Conservation (phyloP, 2,888 invertebrate genomes). For the Sthenelais limicola region DNA sequence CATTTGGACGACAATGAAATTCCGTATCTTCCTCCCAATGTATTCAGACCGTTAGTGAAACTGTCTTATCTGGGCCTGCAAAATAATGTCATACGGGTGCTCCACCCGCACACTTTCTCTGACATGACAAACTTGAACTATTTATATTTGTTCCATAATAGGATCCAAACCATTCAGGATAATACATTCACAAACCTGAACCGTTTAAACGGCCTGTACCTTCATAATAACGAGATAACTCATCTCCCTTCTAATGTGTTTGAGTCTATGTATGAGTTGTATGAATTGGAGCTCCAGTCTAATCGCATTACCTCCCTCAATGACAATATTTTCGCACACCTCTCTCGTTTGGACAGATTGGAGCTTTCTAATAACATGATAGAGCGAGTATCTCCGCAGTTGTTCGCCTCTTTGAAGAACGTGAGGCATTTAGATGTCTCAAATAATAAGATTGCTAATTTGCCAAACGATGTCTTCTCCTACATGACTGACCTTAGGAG, state of each 20-base stretch:
- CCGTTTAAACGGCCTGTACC: conserved; percentile 38
- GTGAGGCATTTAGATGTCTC: conserved; percentile 39
- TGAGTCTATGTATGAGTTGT: conserved; percentile 34
- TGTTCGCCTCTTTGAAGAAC: conserved; percentile 37
- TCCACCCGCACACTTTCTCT: conserved; percentile 38
- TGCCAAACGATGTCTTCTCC: conserved; percentile 34
- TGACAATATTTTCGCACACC: conserved; percentile 7
- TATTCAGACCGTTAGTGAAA: conserved; percentile 38
- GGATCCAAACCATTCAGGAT: conserved; percentile 28
- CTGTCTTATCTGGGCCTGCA: conserved; percentile 48
- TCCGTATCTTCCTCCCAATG: conserved; percentile 9
- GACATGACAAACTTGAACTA: conserved; percentile 40
- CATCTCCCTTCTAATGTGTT: conserved; percentile 39
- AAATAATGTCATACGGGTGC: conserved; percentile 44
- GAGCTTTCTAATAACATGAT: conserved; percentile 18
- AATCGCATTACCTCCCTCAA: conserved; percentile 39
- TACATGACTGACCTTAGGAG: conserved; percentile 13
- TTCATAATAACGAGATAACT: conserved; percentile 43
- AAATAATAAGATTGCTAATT: conserved; percentile 35
- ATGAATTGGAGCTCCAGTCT: conserved; percentile 43
- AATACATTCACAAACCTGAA: conserved; percentile 38
- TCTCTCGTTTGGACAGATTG: conserved; percentile 23
- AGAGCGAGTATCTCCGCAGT: conserved; percentile 10
- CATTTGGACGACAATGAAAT: conserved; percentile 49
- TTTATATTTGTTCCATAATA: conserved; percentile 47